Evolutionary conservation across 2,113 vertebrate genomes (phyloP).

Genomic region (Tupaia chinensis): DNA sequence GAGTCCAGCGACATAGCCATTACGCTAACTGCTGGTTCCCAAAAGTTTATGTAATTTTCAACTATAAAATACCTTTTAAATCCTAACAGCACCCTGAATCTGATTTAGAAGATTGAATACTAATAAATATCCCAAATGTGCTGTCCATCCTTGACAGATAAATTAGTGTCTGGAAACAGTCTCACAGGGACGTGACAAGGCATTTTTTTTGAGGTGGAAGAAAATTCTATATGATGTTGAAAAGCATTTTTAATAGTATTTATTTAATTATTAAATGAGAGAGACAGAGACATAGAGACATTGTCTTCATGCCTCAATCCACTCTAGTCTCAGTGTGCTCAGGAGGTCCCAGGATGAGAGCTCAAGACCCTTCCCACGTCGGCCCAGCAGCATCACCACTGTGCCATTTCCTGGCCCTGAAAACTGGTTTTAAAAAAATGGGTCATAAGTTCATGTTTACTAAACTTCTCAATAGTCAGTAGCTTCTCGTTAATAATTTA

Average conservation of each 20-base stretch:
- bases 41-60: neutral
- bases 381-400: no score
- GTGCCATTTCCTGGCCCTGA: neutral
- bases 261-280: no score
- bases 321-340: no score
- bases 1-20: no score
- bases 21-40: no score
- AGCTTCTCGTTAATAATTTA: slow-evolving; percentile 23
- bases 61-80: neutral
- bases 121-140: neutral
- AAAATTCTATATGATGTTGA: slow-evolving; percentile 56
- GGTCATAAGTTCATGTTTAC: slow-evolving; percentile 65
- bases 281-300: no score
- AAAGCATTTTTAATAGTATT: no score
- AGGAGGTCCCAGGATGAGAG: no score
- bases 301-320: no score
- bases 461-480: slow-evolving; percentile 62
- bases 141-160: slow-evolving; percentile 18
- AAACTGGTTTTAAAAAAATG: slow-evolving; percentile 49
- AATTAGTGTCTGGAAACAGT: slow-evolving; percentile 42
- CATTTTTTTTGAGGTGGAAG: slow-evolving; percentile 28
- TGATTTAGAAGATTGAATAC: slow-evolving; percentile 7
- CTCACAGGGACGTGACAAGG: slow-evolving; percentile 16
- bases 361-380: no score
- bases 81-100: slow-evolving; percentile 7